Base-by-base conservation (phyloP, 2,113 vertebrate species). In the Emydocephalus ijimae region DNA sequence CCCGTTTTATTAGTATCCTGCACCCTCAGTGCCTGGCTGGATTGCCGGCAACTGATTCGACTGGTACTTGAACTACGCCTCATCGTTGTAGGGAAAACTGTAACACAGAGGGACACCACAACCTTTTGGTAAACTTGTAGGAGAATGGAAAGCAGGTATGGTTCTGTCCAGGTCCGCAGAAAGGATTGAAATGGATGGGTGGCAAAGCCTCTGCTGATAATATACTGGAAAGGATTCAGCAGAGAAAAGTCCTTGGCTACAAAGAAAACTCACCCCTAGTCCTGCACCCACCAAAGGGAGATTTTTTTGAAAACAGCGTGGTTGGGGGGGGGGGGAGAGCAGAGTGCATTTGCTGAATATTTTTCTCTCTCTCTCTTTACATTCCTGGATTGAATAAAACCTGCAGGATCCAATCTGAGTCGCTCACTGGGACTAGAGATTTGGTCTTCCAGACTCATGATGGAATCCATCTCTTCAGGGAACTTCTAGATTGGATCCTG, bases 1-100 rank as follows among this genome's bases (percentile, higher is more conserved):
- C 98, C 98, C 95, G 97, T 98, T 95, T 98, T 98, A 97, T 98
- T 98, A 92, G 2, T 96, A 94, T 99, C 98, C 55, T 98, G 98
- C n/a, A 99, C 98, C 89, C 99, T 97, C 96, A 98, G 95, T 0
- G 98, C 98, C 96, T 98, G 96, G 85, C 98, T 97, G 0, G 98
- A 98, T 0, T 96, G 98, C 91, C 98, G 97, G 93, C 97, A 95
- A 43, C 97, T 96, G 81, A 96, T 96, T 23, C 96, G 98, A 3
- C 95, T 92, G 2, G 93, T 97, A 89, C 95, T 97, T 81, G 98
- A 98, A 95, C 96, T 98, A 96, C 97, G 96, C 10, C 97, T 97
- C 98, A 98, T 98, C n/a, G 50, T 95, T 93, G 61, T 15, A 48
- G 26, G 29, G 12, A 8, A 11, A 89, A 91, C 91, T 95, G 85